A percentile compares a stretch with the other conserved stretches of the same genome.
These are phyloP conservation scores for Camelus dromedarius DNA, from an alignment of 2,113 vertebrate genomes.

Conservation along the genomic window DNA sequence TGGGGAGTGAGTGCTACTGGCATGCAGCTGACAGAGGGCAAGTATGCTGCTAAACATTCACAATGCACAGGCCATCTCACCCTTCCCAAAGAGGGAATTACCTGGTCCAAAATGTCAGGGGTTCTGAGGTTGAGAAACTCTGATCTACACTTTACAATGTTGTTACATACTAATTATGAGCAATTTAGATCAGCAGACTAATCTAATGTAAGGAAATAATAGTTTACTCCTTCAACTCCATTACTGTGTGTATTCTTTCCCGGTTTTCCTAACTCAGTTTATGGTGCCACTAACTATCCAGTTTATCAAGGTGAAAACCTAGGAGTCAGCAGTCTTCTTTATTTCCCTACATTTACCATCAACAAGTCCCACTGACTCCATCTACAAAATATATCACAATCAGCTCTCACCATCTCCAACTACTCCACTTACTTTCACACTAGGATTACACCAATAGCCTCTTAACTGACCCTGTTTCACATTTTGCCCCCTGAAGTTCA, in stretches of 20 bases:
- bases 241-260: background rate
- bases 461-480: background rate
- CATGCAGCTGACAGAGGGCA: background rate
- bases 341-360: background rate
- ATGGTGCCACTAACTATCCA: background rate
- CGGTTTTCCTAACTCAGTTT: background rate
- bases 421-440: background rate
- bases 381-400: constrained; percentile 26
- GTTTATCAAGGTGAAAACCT: background rate
- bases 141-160: background rate
- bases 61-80: background rate
- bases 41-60: background rate
- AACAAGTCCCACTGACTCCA: background rate
- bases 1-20: background rate
- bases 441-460: background rate
- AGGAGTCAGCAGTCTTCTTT: background rate
- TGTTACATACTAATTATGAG: background rate
- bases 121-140: background rate
- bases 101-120: background rate
- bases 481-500: background rate
- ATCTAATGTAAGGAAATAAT: background rate
- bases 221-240: background rate
- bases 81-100: background rate
- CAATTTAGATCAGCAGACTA: background rate
- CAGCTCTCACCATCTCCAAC: background rate